These are phyloP conservation scores for Apoda limacodes DNA, from an alignment of 2,888 invertebrate species.

Conservation along the genomic window DNA sequence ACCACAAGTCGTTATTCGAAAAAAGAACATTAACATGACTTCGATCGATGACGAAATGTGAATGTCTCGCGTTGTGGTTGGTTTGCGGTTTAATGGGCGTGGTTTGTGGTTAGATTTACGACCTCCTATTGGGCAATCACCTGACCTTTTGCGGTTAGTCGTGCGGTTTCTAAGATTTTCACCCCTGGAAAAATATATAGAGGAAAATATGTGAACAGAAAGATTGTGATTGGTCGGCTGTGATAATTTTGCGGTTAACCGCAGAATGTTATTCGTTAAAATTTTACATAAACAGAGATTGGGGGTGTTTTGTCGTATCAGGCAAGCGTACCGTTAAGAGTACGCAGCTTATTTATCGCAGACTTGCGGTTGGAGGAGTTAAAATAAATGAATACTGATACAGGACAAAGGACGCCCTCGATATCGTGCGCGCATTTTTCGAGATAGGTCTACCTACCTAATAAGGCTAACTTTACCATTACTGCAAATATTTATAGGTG, in stretches of 20 bases:
- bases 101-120: slow-evolving; percentile 72
- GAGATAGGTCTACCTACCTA: too few relatives aligned
- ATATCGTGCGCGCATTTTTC: too few relatives aligned
- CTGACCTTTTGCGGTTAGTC: slow-evolving; percentile 68
- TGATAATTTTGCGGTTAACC: slow-evolving; percentile 64
- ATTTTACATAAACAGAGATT: slow-evolving; percentile 58
- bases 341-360: too few relatives aligned
- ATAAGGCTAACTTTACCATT: too few relatives aligned
- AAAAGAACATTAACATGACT: slow-evolving; percentile 44
- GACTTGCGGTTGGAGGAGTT: slow-evolving; percentile 31
- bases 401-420: too few relatives aligned
- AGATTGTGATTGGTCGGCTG: slow-evolving; percentile 50
- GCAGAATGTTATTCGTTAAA: slow-evolving; percentile 63
- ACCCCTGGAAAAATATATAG: slow-evolving; percentile 64
- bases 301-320: slow-evolving; percentile 51
- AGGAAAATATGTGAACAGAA: slow-evolving; percentile 51
- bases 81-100: slow-evolving; percentile 76
- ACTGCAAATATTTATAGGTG: too few relatives aligned
- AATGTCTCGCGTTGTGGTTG: slow-evolving; percentile 69
- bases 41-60: slow-evolving; percentile 54
- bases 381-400: too few relatives aligned
- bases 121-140: slow-evolving; percentile 70
- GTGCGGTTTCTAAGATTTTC: slow-evolving; percentile 73
- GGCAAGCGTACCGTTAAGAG: too few relatives aligned
- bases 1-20: slow-evolving; percentile 34